A percentile compares a stretch with the other conserved stretches of the same genome.
phyloP scores from a whole-genome alignment of 2,797 vertebrate species.

The Anableps anableps region DNA sequence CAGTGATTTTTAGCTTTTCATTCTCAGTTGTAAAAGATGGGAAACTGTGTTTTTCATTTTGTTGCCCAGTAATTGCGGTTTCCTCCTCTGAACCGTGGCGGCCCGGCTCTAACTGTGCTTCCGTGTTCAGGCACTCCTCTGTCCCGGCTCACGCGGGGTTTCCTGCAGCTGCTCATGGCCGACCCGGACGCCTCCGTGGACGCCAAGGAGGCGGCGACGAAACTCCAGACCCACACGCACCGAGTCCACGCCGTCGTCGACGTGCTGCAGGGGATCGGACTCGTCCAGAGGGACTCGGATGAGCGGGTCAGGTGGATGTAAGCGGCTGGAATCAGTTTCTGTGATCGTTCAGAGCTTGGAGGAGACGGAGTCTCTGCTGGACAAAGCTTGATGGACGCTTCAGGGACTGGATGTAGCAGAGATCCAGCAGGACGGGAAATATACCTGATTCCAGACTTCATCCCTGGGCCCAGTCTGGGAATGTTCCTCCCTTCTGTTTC shows the following conservation, averaged over 20 bases:
- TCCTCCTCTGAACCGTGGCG: too few species aligned
- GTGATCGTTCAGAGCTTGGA: not conserved
- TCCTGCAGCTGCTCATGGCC: slow-evolving; percentile 86
- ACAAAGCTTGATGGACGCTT: too few species aligned
- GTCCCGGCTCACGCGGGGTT: slow-evolving; percentile 83
- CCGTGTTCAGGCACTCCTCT: slow-evolving; percentile 80
- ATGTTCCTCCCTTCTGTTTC: not conserved
- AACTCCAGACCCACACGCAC: slow-evolving; percentile 83
- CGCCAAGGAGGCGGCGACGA: slow-evolving; percentile 80
- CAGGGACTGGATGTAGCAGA: not conserved
- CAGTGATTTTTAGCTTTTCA: too few species aligned
- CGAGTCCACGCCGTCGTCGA: slow-evolving; percentile 90
- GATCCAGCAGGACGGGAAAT: not conserved
- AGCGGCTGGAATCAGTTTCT: slow-evolving; percentile 43
- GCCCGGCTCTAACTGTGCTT: too few species aligned
- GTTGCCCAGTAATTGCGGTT: too few species aligned
- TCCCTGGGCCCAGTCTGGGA: not conserved
- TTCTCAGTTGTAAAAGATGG: too few species aligned
- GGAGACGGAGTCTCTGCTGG: too few species aligned
- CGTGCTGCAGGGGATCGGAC: slow-evolving; percentile 84
- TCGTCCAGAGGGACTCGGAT: slow-evolving; percentile 86
- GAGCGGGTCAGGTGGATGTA: slow-evolving; percentile 91
- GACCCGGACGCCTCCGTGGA: slow-evolving; percentile 86
- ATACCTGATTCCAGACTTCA: not conserved
- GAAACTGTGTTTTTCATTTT: too few species aligned